Percentiles rank a stretch among this genome's conserved stretches.
phyloP scores from a whole-genome alignment of 2,888 invertebrate species.

The Unio delphinus region DNA sequence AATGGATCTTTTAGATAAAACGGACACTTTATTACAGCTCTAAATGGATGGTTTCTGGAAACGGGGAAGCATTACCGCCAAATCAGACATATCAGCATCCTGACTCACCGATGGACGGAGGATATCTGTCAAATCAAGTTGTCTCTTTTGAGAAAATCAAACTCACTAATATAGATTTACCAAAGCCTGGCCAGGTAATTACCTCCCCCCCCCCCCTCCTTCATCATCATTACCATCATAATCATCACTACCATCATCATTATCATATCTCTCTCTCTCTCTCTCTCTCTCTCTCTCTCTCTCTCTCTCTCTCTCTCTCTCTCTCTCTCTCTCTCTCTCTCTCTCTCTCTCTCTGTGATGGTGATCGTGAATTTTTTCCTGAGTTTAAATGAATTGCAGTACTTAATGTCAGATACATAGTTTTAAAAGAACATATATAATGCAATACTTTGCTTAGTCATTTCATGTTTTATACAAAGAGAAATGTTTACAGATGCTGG shows the following conservation, averaged over 20 bases:
- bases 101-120: conserved; percentile 50
- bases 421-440: no score
- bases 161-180: conserved; percentile 53
- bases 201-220: not conserved
- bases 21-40: conserved; percentile 38
- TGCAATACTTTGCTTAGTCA: no score
- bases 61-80: conserved; percentile 40
- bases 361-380: no score
- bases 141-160: conserved; percentile 59
- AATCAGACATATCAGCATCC: conserved; percentile 44
- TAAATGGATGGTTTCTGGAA: conserved; percentile 60
- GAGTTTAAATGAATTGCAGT: no score
- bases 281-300: not conserved
- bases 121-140: conserved; percentile 44
- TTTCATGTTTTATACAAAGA: no score
- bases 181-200: conserved; percentile 47
- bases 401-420: no score
- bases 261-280: not conserved
- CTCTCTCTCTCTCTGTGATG: not conserved
- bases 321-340: conserved; percentile 4
- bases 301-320: not conserved
- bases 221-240: not conserved
- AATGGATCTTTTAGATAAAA: no score
- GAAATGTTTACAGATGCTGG: no score
- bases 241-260: no score